Base-by-base conservation (phyloP, 2,113 vertebrate genomes). In the Nasalis larvatus region DNA sequence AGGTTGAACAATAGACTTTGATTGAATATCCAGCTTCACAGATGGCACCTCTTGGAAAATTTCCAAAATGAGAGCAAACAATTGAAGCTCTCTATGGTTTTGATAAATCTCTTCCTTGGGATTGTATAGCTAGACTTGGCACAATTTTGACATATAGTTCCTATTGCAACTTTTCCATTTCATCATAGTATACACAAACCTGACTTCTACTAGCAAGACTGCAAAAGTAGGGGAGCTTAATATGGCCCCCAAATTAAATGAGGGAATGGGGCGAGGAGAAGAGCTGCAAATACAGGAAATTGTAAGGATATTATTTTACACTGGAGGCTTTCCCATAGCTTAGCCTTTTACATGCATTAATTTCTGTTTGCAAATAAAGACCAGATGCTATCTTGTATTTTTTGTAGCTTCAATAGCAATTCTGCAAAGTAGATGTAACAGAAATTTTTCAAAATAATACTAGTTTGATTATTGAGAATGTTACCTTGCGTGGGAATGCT, bases 361-460 rank as follows among this genome's bases (percentile, higher is more conserved):
- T 81, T 96, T 91, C 78, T 63, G 58, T 96, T 83, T 94, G 54
- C n/a, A 96, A 86, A 93, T 42, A 86, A 81, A 96, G 56, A 40
- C 49, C 83, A 87, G 86, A 74, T 42, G 49, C n/a, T 25, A 30
- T 45, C 74, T 11, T 84, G 6, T 40, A 20, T 23, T 85, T 86
- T 90, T 83, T 84, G 63, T 84, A 74, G 35, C 9, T 97, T 93
- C 20, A 17, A 52, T 73, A 81, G 30, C 40, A 93, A 77, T 25
- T 93, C 56, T 83, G 6, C 30, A 92, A 68, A 49, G 12, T 60
- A 82, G 5, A 77, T 63, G 25, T 68, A 66, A 96, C 86, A 76
- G 58, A 77, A 80, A 12, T 32, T 82, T 52, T 4, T 17, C 68
- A 87, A 86, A 92, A 84, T 92, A 97, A 76, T 52, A 86, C 6